phyloP scores from a whole-genome alignment of 2,113 vertebrate species.

The Mungos mungo region DNA sequence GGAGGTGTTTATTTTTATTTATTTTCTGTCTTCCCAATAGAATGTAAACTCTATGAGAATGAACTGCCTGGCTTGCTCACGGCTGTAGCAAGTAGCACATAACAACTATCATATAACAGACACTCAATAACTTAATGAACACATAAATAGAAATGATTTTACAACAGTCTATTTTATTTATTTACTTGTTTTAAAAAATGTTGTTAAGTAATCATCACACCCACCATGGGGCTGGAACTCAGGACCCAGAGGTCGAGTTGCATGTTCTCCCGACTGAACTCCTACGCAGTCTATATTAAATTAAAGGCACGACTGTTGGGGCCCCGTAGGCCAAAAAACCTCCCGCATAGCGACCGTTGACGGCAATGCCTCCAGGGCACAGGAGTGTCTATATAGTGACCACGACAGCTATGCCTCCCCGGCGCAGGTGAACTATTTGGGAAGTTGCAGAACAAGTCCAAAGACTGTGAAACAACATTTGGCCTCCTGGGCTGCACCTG shows the following conservation, averaged over 20 bases:
- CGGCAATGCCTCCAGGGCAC: no score
- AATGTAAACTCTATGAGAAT: neutral
- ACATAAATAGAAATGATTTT: neutral
- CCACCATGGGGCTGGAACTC: neutral
- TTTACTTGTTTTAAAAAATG: neutral
- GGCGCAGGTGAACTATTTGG: no score
- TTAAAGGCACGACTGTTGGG: no score
- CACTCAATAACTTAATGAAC: neutral
- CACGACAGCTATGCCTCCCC: no score
- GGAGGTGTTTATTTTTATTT: neutral
- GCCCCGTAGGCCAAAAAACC: no score
- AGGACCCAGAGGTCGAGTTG: neutral
- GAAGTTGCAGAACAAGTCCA: no score
- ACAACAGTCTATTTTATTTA: neutral
- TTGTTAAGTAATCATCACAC: neutral
- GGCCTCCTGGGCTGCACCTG: no score
- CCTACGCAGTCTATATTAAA: no score
- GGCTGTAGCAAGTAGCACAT: neutral
- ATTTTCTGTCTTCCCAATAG: neutral
- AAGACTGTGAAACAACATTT: no score
- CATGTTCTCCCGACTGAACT: neutral
- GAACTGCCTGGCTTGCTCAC: neutral
- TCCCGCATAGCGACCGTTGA: no score
- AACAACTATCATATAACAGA: neutral
- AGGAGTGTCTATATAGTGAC: no score